A percentile compares a stretch with the other conserved stretches of the same genome.
These are phyloP conservation scores for Anticlea derivata DNA, from an alignment of 2,888 invertebrate species.

Conservation along the genomic window DNA sequence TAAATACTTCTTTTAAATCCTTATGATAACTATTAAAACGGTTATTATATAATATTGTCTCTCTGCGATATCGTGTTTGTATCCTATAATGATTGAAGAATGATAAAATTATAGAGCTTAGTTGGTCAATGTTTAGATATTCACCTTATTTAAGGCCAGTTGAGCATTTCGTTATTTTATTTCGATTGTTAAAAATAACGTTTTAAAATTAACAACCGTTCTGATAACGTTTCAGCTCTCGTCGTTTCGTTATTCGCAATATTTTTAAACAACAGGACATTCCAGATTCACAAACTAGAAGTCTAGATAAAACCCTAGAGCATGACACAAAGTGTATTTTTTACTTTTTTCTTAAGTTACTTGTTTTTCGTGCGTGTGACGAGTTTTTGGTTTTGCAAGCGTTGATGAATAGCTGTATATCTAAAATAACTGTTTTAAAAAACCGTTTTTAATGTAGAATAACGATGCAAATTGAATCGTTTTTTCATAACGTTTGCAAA, in stretches of 20 bases:
- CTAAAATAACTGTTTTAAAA: background rate
- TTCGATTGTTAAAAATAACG: slow-evolving; percentile 33
- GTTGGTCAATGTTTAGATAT: slow-evolving; percentile 60
- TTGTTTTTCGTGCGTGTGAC: slow-evolving; percentile 38
- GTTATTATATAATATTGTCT: too few species aligned
- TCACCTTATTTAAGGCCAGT: slow-evolving; percentile 55
- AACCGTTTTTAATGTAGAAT: background rate
- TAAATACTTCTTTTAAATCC: background rate
- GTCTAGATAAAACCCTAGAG: slow-evolving; percentile 54
- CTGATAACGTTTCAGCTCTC: slow-evolving; percentile 20
- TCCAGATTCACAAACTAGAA: slow-evolving; percentile 64
- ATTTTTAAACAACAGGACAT: slow-evolving; percentile 60
- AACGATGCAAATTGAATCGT: background rate
- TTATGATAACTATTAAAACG: too few species aligned
- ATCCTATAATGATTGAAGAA: slow-evolving; percentile 36
- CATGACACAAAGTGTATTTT: slow-evolving; percentile 64
- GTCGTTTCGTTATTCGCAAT: slow-evolving; percentile 33
- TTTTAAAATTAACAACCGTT: slow-evolving; percentile 26
- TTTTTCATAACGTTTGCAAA: slow-evolving; percentile 24
- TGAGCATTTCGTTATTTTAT: slow-evolving; percentile 54
- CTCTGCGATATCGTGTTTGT: slow-evolving; percentile 5
- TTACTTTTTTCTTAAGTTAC: slow-evolving; percentile 47
- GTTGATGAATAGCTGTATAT: background rate
- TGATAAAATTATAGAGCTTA: slow-evolving; percentile 44
- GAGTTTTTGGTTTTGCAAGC: slow-evolving; percentile 42